phyloP scores from a whole-genome alignment of 2,797 vertebrate genomes.

The Anableps anableps region DNA sequence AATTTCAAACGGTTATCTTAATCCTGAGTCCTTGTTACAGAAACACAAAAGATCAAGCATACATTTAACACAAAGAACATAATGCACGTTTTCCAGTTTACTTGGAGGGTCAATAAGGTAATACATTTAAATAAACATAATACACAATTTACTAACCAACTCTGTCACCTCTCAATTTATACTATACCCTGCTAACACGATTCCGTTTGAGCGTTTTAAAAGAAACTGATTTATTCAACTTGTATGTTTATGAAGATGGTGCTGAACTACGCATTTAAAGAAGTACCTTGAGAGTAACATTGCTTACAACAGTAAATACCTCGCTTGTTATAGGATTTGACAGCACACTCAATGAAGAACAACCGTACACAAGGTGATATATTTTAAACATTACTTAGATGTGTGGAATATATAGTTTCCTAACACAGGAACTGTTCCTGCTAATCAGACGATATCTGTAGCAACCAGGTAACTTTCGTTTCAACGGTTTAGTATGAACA shows the following conservation, averaged over 20 bases:
- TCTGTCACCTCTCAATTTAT: neutral
- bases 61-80: neutral
- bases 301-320: neutral
- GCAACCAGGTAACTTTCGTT: slow-evolving; percentile 45
- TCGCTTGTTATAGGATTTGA: neutral
- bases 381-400: neutral
- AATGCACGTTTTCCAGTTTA: neutral
- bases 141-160: neutral
- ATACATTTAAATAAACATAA: neutral
- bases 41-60: neutral
- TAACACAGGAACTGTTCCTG: slow-evolving; percentile 1
- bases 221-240: neutral
- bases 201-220: neutral
- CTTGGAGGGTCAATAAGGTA: neutral
- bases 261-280: neutral
- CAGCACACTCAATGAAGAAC: neutral
- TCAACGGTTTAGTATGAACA: slow-evolving; percentile 2
- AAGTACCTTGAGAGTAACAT: neutral
- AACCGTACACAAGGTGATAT: neutral
- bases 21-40: neutral
- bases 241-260: neutral
- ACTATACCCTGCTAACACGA: neutral
- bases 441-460: neutral
- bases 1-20: neutral
- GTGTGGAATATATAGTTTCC: neutral